A percentile compares a stretch with the other conserved stretches of the same genome.
Evolutionary conservation across 2,888 invertebrate species (phyloP).

Genomic region (Lottia gigantea): DNA sequence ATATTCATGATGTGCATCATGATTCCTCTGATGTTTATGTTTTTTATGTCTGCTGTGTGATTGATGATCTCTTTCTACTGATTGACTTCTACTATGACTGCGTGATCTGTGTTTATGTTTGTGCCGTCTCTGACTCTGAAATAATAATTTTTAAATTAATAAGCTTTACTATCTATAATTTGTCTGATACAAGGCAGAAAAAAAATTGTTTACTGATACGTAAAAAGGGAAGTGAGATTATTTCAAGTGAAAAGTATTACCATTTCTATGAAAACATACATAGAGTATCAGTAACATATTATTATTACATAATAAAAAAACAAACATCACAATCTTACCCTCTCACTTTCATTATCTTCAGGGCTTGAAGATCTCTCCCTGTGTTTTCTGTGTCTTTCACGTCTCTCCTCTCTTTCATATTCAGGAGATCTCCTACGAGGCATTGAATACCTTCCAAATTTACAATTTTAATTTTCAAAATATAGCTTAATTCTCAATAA

Average conservation of each 20-base stretch:
- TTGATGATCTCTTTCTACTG: conserved; percentile 8
- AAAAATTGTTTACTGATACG: too few relatives aligned
- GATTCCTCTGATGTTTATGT: conserved; percentile 20
- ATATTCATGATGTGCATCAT: conserved; percentile 12
- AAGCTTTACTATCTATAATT: too few relatives aligned
- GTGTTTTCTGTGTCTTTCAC: conserved; percentile 20
- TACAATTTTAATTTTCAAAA: not conserved
- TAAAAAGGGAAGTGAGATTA: too few relatives aligned
- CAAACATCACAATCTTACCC: too few relatives aligned
- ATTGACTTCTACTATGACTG: not conserved
- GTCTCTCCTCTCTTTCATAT: conserved; percentile 21
- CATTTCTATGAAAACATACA: too few relatives aligned
- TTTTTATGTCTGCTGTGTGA: conserved; percentile 19
- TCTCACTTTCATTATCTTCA: conserved; percentile 10
- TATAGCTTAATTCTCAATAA: too few relatives aligned
- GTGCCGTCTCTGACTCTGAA: not conserved
- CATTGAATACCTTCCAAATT: not conserved
- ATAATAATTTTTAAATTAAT: too few relatives aligned
- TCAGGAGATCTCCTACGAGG: conserved; percentile 10
- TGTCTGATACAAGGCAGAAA: too few relatives aligned
- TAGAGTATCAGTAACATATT: too few relatives aligned
- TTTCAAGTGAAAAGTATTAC: too few relatives aligned
- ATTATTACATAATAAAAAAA: too few relatives aligned
- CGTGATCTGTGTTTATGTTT: conserved; percentile 9
- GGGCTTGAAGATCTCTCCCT: conserved; percentile 24